Evolutionary conservation across 2,888 invertebrate genomes (phyloP), one percentile per base, ranked within the genome.

Genomic region (Melikaiella ostensackeni): DNA sequence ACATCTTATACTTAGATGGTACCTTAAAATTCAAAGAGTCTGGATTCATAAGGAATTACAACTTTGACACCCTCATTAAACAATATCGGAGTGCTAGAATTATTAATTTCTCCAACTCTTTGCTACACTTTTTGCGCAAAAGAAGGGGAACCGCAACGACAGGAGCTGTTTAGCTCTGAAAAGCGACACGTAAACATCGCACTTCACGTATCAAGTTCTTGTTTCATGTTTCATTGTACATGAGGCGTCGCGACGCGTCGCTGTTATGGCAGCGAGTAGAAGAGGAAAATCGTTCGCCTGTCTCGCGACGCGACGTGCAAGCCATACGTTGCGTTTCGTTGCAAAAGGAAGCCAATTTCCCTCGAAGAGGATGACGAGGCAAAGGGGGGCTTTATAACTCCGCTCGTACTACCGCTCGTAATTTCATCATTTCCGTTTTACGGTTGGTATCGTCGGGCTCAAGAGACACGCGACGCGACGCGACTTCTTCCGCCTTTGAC

Each of bases 391-490:
- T 75, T 84, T 78, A 80, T 83, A 82, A 80, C 81, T 83, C 76
- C 77, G 79, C 76, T 77, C 77, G 78, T 77, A 79, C 82, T 80
- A 81, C 82, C 79, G 77, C 81, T 83, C 83, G 84, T 85, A 86
- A 86, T 86, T 86, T 85, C 83, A 85, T 86, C 85, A 85, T 86
- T 86, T 85, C 84, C 83, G 84, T 84, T 85, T 83, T 84, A 83
- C 82, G 84, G 80, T 83, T 78, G 82, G 81, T 80, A 75, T 81
- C 80, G 81, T 77, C 80, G 79, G 74, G 80, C 76, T 80, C 75
- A 82, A 81, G 83, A 83, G 78, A 84, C 80, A 80, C 80, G 80
- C 79, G 81, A 78, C 79, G 79, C 77, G 81, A 78, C 77, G 79
- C 77, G 79, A 83, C 82, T 79, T 82, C 80, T 84, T 80, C 79